phyloP scores from a whole-genome alignment of 2,888 invertebrate species.

The Chalcis sispes region DNA sequence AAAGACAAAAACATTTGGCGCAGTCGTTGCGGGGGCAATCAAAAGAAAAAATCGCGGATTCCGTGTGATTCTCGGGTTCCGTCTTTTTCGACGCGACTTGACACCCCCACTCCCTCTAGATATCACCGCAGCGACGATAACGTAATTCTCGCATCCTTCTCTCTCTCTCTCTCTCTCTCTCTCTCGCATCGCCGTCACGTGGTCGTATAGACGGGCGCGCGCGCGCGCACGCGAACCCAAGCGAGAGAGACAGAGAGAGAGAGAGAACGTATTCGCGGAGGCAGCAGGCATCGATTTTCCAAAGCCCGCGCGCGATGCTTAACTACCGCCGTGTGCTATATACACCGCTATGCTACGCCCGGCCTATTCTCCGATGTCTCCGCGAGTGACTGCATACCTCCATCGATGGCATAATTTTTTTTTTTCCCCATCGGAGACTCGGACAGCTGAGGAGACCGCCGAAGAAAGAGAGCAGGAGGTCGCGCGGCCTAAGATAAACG shows the following conservation, averaged over 20 bases:
- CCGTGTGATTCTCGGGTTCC: no score
- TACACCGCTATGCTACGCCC: constrained; percentile 15
- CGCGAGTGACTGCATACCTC: neutral
- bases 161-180: constrained; percentile 18
- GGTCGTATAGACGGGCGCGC: constrained; percentile 21
- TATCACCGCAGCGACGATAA: constrained; percentile 4
- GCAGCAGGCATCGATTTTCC: constrained; percentile 67
- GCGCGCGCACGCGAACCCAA: neutral
- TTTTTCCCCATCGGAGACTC: no score
- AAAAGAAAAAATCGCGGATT: no score
- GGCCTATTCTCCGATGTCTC: constrained; percentile 5
- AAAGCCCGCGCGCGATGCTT: constrained; percentile 59
- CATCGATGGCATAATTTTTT: no score
- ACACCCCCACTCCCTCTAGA: neutral
- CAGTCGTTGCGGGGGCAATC: no score
- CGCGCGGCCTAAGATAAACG: no score
- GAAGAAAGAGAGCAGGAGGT: neutral
- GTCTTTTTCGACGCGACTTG: no score
- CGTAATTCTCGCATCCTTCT: constrained; percentile 3
- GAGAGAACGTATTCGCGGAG: no score
- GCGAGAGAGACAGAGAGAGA: constrained; percentile 9
- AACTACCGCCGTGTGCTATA: constrained; percentile 22
- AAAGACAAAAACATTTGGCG: no score
- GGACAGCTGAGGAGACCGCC: no score
- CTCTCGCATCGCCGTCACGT: constrained; percentile 31